Evolutionary conservation across 1,140 invertebrate species (phyloP), one percentile per base, ranked within the genome.

Genomic region (Philotrypesis tridentata): DNA sequence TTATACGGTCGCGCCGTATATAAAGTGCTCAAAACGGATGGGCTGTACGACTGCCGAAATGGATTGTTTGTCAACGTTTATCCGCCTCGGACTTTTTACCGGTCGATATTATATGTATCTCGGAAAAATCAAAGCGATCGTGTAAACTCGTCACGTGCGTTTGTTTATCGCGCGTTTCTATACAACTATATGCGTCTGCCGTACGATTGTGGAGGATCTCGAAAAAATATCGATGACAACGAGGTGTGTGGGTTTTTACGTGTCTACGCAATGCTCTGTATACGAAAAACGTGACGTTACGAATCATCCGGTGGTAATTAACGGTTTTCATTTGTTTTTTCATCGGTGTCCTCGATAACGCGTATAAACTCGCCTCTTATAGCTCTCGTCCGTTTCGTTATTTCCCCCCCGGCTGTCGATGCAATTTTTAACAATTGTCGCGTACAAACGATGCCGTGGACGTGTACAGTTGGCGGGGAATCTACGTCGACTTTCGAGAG

Each of bases 341-440:
- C 27, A 9, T 70, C 29, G 21, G 6, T 70, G 67, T 70, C 17
- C 37, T 29, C 33, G 11, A n/a, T n/a, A n/a, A n/a, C n/a, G n/a
- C n/a, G n/a, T n/a, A n/a, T n/a, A n/a, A n/a, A n/a, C n/a, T n/a
- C n/a, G n/a, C n/a, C n/a, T 70, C 14, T 70, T 0, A n/a, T 55
- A 21, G 33, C 33, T 5, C 21, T n/a, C 6, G 7, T n/a, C 21
- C 17, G 17, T 55, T 4, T 21, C 5, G 5, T 55, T 17, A 17
- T 55, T 17, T 21, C 48, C 7, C 21, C 61, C 8, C 8, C 23
- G 9, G n/a, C 17, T 68, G 43, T 27, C 33, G 37, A 74, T 74
- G 60, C 17, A 43, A 68, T 12, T 14, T 27, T 80, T 77, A 77
- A 63, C 71, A 77, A 71, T 76, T 82, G 68, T 76, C 71, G 67